A percentile compares a stretch with the other conserved stretches of the same genome.
Conservation (phyloP, 1,140 invertebrate genomes). For the Drosophila kanapiae region DNA sequence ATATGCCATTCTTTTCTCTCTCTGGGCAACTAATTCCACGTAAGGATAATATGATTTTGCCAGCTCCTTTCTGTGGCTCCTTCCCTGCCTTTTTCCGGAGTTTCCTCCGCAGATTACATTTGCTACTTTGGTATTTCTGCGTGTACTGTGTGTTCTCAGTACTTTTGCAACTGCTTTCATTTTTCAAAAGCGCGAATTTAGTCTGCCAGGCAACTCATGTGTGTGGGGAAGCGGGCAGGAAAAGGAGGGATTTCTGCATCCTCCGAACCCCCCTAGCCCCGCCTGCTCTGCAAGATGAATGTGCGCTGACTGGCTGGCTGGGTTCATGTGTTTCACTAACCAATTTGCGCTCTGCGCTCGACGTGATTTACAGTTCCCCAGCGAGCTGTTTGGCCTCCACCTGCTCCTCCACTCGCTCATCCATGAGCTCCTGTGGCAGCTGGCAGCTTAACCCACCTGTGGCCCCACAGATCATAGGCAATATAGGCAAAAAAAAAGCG, state of each 20-base stretch:
- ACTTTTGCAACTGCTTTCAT: constrained; percentile 54
- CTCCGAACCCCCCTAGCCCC: background rate
- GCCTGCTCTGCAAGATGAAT: constrained; percentile 15
- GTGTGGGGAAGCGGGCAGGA: constrained; percentile 1
- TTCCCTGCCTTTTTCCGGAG: background rate
- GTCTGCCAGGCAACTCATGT: constrained; percentile 35
- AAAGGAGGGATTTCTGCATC: background rate
- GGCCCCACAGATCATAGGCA: constrained; percentile 13
- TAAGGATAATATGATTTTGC: constrained; percentile 51
- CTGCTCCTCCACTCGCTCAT: constrained; percentile 7
- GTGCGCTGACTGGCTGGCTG: constrained; percentile 23
- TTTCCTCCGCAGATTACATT: constrained; percentile 60
- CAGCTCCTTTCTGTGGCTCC: background rate
- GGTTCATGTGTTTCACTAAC: constrained; percentile 71
- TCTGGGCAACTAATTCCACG: constrained; percentile 45
- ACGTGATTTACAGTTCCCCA: constrained; percentile 80
- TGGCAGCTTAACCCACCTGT: constrained; percentile 31
- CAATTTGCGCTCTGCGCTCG: constrained; percentile 78
- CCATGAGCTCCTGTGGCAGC: constrained; percentile 14
- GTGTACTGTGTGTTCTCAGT: constrained; percentile 30
- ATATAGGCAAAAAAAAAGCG: too few relatives aligned
- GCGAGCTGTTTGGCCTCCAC: constrained; percentile 61
- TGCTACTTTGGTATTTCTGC: constrained; percentile 49
- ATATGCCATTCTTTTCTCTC: constrained; percentile 18
- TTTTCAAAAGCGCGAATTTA: constrained; percentile 72